Base-by-base conservation (phyloP, 64 coral and sea anemone genomes). In the Orbicella faveolata region DNA sequence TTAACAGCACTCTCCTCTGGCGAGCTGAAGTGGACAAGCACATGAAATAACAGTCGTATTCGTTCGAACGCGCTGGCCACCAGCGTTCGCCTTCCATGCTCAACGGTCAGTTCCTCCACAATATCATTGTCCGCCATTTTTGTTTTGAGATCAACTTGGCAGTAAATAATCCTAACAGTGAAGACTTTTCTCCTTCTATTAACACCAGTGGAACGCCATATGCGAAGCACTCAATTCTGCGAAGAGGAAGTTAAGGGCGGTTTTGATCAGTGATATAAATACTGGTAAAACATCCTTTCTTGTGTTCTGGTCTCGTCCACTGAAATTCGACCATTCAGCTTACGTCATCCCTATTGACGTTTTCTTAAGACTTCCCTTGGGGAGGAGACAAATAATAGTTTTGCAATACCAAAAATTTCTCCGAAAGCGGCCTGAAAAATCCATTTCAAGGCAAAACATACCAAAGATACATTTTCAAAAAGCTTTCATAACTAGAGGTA, bases 111-210 rank as follows among this genome's bases (percentile, higher is more conserved):
- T 63, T 92, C 90, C 35, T 87, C 78, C 21, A 68, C 18, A 34
- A 77, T 68, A 65, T 84, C 81, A 8, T 67, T 78, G 66, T 92
- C 90, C 83, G 83, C 90, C 90, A 92, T 92, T 17, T 44, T 89
- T 9, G 8, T 20, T 30, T 84, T 23, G 13, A 67, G 35, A 17
- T 4, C 41, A 63, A 37, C 37, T 84, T 52, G 63, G 26, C 35
- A 48, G 36, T 51, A 65, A 84, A 83, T 52, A 52, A 37, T 72
- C 33, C 61, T 17, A 51, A 14, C 20, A 85, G 44, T 73, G 65
- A 36, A 85, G 82, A 26, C 11, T n/a, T 14, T 7, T 12, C 35
- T 34, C 51, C 36, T 85, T 85, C 23, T 51, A 26, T 23, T 52
- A 13, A 23, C n/a, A 41, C 36, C 68, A 85, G 48, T 11, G 51